These are phyloP conservation scores for Pelecanus crispus DNA, from an alignment of 2,113 vertebrate genomes.

Conservation along the genomic window DNA sequence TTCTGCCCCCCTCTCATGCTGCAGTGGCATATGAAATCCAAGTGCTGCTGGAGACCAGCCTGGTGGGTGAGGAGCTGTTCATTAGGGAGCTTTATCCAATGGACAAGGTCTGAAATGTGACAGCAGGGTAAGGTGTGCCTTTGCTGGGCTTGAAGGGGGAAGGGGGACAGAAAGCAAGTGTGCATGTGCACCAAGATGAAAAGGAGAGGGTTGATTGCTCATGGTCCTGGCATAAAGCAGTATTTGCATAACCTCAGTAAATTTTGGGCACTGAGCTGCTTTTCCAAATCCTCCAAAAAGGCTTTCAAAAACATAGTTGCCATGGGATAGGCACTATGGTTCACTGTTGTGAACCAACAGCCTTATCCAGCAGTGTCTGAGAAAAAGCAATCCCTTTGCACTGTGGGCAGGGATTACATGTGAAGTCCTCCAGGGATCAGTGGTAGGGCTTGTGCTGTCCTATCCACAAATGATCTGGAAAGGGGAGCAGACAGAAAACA, in stretches of 20 bases:
- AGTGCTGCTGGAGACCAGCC: not conserved
- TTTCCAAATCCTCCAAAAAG: not conserved
- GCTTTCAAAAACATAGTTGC: not conserved
- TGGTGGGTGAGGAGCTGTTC: not conserved
- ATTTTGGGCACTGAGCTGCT: not conserved
- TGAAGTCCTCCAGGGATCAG: not conserved
- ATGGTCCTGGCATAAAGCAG: not conserved
- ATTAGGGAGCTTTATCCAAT: not conserved
- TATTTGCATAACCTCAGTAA: not conserved
- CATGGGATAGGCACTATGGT: not conserved
- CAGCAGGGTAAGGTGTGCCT: not conserved
- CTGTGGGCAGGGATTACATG: not conserved
- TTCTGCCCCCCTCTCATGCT: not conserved
- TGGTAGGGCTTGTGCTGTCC: not conserved
- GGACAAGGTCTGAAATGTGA: not conserved
- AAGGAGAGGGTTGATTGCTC: not conserved
- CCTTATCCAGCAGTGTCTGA: not conserved
- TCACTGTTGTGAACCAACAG: not conserved
- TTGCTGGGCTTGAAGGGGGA: not conserved
- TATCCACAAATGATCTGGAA: not conserved
- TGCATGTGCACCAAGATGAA: not conserved
- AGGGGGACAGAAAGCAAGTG: not conserved
- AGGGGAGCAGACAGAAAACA: not conserved
- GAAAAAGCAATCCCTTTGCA: not conserved
- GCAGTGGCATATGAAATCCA: not conserved